Conservation (phyloP, 2,797 vertebrate genomes). For the Echeneis naucrates region DNA sequence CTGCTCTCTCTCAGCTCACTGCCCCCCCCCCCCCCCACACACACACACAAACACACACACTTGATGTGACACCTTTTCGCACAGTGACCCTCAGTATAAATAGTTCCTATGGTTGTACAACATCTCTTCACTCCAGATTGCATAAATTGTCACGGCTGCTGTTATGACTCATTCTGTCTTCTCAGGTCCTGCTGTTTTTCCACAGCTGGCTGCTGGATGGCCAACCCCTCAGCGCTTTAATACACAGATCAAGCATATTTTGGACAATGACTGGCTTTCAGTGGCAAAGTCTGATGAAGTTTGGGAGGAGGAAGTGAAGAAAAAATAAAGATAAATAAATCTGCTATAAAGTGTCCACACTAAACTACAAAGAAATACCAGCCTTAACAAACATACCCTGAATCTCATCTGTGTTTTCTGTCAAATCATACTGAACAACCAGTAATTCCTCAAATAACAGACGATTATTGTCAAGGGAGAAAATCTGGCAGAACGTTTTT, state of each 20-base stretch:
- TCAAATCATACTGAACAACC: too few relatives aligned
- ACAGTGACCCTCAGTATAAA: conserved; percentile 50
- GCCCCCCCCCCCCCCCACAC: too few relatives aligned
- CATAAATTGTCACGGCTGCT: conserved; percentile 25
- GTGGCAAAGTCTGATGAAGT: not conserved
- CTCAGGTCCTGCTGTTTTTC: conserved; percentile 4
- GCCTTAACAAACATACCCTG: not conserved
- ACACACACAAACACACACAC: conserved; percentile 27
- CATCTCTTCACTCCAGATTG: conserved; percentile 30
- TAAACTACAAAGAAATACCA: not conserved
- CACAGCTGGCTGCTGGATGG: not conserved
- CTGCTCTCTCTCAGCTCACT: conserved; percentile 63
- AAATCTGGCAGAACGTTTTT: not conserved
- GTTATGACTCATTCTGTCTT: not conserved
- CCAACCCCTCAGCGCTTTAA: conserved; percentile 6
- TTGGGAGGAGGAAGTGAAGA: conserved; percentile 3
- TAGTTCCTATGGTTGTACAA: conserved; percentile 3
- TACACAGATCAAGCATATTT: conserved; percentile 11
- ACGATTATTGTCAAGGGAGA: not conserved
- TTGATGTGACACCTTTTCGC: conserved; percentile 35
- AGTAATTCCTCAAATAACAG: too few relatives aligned
- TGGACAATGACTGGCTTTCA: conserved; percentile 18
- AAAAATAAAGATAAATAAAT: too few relatives aligned
- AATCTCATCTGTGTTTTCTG: conserved; percentile 9
- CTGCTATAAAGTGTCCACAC: not conserved